Evolutionary conservation across 1,140 invertebrate genomes (phyloP).

Genomic region (Sminthurinus signatus): DNA sequence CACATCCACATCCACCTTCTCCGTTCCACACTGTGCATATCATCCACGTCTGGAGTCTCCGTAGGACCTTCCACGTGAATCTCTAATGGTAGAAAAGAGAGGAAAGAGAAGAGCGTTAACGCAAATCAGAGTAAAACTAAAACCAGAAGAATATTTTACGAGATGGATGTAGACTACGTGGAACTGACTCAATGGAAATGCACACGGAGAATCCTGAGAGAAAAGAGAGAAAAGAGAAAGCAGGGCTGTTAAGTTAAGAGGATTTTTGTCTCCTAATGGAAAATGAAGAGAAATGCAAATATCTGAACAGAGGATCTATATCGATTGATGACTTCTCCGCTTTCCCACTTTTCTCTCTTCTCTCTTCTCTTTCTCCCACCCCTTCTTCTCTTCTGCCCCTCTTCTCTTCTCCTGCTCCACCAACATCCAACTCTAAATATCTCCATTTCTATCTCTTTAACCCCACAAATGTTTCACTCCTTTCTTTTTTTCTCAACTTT

Average conservation of each 20-base stretch:
- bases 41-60: no score
- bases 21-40: no score
- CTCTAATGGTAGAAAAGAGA: no score
- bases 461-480: neutral
- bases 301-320: constrained; percentile 32
- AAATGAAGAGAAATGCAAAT: constrained; percentile 39
- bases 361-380: neutral
- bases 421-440: neutral
- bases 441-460: neutral
- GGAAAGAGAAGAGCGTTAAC: neutral
- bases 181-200: no score
- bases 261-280: constrained; percentile 39
- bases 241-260: constrained; percentile 27
- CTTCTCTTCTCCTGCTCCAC: neutral
- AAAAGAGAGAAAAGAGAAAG: neutral
- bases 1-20: no score
- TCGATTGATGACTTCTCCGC: constrained; percentile 29
- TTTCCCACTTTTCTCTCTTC: constrained; percentile 11
- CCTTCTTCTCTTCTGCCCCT: neutral
- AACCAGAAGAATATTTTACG: no score
- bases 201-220: neutral
- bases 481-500: neutral
- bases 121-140: no score
- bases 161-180: no score
- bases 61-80: no score